Evolutionary conservation across 1,140 invertebrate genomes (phyloP).

Genomic region (Lepidurus arcticus): DNA sequence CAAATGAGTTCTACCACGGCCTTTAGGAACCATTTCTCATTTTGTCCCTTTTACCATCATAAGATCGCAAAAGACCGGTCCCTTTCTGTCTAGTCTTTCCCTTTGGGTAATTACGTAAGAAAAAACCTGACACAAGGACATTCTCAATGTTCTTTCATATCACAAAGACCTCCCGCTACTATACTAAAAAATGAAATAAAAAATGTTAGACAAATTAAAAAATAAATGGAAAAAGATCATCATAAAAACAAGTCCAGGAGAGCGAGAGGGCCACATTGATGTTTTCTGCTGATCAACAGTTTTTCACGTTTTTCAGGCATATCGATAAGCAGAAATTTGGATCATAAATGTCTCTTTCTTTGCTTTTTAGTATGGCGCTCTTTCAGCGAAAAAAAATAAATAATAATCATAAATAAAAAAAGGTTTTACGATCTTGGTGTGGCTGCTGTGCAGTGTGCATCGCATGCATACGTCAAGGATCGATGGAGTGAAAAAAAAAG

Average conservation of each 20-base stretch:
- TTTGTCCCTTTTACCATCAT: slow-evolving; percentile 9
- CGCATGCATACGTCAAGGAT: no score
- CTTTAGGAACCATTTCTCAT: slow-evolving; percentile 9
- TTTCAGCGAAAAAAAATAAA: no score
- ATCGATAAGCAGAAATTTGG: not conserved
- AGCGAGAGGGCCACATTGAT: no score
- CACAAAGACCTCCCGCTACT: not conserved
- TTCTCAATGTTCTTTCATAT: not conserved
- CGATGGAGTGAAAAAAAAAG: no score
- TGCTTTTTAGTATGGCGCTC: not conserved
- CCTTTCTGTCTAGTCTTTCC: slow-evolving; percentile 14
- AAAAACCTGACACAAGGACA: slow-evolving; percentile 3
- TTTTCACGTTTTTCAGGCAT: not conserved
- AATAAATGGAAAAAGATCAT: not conserved
- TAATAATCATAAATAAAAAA: no score
- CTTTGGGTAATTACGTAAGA: not conserved
- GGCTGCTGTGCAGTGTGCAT: no score
- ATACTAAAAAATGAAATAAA: not conserved
- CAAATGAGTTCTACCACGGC: not conserved
- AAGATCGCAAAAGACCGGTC: not conserved
- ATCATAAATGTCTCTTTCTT: not conserved
- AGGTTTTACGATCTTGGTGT: no score
- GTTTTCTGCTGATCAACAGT: slow-evolving; percentile 20
- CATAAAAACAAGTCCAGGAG: no score
- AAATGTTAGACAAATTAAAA: not conserved